Evolutionary conservation across 1,140 invertebrate genomes (phyloP).

Genomic region (Harlomillsia oculata): DNA sequence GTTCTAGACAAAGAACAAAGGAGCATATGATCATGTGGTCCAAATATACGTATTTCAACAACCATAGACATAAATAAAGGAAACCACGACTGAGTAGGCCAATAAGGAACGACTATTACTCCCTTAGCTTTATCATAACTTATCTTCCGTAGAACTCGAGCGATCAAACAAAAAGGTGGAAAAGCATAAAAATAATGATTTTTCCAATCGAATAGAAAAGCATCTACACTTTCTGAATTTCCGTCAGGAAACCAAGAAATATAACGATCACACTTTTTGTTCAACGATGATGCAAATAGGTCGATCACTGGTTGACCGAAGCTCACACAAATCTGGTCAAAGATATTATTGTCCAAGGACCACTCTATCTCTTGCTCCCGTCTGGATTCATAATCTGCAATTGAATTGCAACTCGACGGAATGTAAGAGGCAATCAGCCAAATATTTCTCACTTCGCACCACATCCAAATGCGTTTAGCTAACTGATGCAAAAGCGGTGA

Average conservation of each 20-base stretch:
- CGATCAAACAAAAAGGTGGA: conserved; percentile 9
- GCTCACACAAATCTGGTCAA: background rate
- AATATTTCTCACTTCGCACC: conserved; percentile 1
- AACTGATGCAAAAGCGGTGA: background rate
- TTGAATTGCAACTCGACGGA: background rate
- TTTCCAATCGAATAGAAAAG: conserved; percentile 4
- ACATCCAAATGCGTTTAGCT: conserved; percentile 12
- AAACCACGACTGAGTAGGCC: conserved; percentile 19
- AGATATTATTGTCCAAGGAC: background rate
- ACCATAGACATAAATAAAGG: background rate
- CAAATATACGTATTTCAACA: background rate
- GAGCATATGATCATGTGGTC: background rate
- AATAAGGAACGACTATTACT: conserved; percentile 12
- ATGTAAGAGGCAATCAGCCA: conserved; percentile 11
- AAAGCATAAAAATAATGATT: conserved; percentile 7
- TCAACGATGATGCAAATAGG: conserved; percentile 6
- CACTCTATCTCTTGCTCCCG: background rate
- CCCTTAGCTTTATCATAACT: background rate
- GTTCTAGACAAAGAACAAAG: background rate
- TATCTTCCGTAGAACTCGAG: conserved; percentile 4
- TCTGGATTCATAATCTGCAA: conserved; percentile 7
- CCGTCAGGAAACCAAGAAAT: conserved; percentile 3
- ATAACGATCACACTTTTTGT: background rate
- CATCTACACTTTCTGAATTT: background rate
- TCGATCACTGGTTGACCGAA: conserved; percentile 4